Percentiles rank a stretch among this genome's conserved stretches.
phyloP scores from a whole-genome alignment of 37 sponge, comb jelly and placozoan genomes.

The Corticium candelabrum region DNA sequence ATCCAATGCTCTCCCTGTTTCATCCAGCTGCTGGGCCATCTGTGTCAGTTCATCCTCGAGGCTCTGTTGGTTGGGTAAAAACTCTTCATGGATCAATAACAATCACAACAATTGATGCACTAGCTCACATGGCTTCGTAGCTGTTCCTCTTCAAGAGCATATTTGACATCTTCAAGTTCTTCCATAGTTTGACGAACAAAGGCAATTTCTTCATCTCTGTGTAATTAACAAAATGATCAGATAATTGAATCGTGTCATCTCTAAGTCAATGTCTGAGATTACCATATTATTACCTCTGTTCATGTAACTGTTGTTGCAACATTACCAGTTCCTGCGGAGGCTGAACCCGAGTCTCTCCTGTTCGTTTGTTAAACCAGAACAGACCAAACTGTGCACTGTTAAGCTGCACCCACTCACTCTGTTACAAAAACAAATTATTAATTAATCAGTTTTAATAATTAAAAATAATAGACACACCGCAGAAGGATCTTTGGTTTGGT shows the following conservation, averaged over 20 bases:
- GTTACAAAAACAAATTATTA: background rate
- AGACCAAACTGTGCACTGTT: constrained; percentile 38
- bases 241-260: no score
- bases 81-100: no score
- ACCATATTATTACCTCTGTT: constrained; percentile 16
- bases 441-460: background rate
- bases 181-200: constrained; percentile 35
- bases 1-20: constrained; percentile 5
- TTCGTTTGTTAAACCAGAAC: constrained; percentile 78
- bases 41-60: constrained; percentile 13
- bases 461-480: constrained; percentile 23
- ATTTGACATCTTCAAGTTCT: constrained; percentile 31
- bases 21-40: constrained; percentile 33
- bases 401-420: constrained; percentile 78
- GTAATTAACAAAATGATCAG: no score
- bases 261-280: no score
- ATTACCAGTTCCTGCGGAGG: constrained; percentile 16
- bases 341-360: constrained; percentile 45
- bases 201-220: constrained; percentile 51
- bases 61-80: no score
- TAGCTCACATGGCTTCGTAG: background rate
- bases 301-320: constrained; percentile 16
- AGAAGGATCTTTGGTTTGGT: constrained; percentile 61
- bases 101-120: no score
- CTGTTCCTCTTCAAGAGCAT: constrained; percentile 24